phyloP scores from a whole-genome alignment of 1,140 invertebrate genomes.

The Riptortus pedestris region DNA sequence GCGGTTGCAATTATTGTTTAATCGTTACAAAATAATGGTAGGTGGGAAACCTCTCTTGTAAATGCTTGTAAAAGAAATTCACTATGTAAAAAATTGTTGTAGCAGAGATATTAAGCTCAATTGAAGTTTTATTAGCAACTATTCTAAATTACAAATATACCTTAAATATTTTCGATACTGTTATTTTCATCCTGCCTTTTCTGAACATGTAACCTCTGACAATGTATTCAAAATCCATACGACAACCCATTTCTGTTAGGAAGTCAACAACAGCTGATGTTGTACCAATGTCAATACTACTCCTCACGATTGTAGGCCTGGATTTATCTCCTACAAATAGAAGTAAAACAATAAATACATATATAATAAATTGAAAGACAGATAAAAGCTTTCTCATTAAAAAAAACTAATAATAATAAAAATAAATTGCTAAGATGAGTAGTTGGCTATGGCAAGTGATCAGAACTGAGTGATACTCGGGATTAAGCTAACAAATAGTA shows the following conservation, averaged over 20 bases:
- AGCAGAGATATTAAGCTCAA: no score
- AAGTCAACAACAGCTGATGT: constrained; percentile 84
- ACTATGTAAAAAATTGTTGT: no score
- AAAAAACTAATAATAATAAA: neutral
- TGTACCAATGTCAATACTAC: constrained; percentile 82
- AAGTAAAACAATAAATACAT: no score
- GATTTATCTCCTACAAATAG: constrained; percentile 58
- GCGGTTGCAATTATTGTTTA: no score
- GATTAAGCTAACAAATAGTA: no score
- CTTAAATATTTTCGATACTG: constrained; percentile 88
- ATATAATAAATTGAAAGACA: constrained; percentile 2
- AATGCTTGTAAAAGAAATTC: no score
- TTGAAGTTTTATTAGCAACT: no score
- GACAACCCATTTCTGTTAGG: constrained; percentile 79
- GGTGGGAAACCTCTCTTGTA: no score
- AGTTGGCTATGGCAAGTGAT: no score
- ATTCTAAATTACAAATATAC: constrained; percentile 34
- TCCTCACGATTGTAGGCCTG: constrained; percentile 77
- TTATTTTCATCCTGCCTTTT: constrained; percentile 94
- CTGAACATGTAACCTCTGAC: constrained; percentile 90
- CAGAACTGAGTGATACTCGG: no score
- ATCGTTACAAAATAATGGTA: no score
- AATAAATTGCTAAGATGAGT: neutral
- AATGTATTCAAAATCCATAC: constrained; percentile 87
- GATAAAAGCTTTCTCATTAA: neutral